phyloP scores from a whole-genome alignment of 2,113 vertebrate genomes.

The Dipodomys stephensi region DNA sequence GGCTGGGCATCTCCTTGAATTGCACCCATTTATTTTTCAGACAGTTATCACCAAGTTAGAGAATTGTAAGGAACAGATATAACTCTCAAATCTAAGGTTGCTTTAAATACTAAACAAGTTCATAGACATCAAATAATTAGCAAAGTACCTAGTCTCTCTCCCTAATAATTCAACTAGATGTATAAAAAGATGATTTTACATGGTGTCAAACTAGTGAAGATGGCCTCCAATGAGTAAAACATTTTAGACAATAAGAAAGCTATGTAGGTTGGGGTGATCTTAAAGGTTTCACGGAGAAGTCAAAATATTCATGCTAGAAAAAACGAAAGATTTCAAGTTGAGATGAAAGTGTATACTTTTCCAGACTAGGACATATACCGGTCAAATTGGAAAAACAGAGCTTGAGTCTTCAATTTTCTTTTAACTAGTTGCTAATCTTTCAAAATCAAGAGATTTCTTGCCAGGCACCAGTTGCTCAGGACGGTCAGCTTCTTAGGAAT shows the following conservation, averaged over 20 bases:
- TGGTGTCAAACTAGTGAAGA: not conserved
- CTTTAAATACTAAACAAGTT: not conserved
- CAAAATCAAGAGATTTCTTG: not conserved
- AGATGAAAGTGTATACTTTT: not conserved
- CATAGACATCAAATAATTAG: slow-evolving; percentile 21
- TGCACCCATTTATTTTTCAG: not conserved
- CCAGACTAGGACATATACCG: not conserved
- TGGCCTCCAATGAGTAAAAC: not conserved
- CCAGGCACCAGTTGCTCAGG: too few species aligned
- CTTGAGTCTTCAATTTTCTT: not conserved
- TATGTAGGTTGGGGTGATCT: not conserved
- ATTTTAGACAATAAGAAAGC: not conserved
- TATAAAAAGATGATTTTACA: not conserved
- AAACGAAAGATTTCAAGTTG: not conserved
- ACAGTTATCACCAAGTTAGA: not conserved
- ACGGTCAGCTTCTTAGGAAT: too few species aligned
- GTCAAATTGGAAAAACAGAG: not conserved
- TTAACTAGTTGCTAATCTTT: not conserved
- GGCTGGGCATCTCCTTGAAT: not conserved
- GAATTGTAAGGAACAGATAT: not conserved
- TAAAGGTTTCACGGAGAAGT: not conserved
- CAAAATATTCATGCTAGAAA: not conserved
- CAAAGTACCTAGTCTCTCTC: not conserved
- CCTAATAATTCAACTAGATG: not conserved
- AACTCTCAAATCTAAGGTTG: not conserved